Percentiles rank a stretch among this genome's conserved stretches.
phyloP scores from a whole-genome alignment of 2,797 vertebrate genomes.

The Chaenodraco wilsoni region DNA sequence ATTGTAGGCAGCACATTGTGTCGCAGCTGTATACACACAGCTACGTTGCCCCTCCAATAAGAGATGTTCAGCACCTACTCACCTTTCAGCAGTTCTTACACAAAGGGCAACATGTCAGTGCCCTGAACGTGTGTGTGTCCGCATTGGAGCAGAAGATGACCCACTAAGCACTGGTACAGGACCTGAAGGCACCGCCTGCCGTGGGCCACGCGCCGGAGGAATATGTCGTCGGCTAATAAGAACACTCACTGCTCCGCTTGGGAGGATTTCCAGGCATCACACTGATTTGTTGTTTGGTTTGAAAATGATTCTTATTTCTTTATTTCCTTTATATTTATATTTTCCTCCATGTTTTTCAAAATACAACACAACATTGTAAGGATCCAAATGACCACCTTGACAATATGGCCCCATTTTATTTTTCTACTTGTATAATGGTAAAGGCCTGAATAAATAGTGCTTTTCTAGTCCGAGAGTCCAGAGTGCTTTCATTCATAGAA shows the following conservation, averaged over 20 bases:
- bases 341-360: neutral
- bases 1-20: conserved; percentile 21
- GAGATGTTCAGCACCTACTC: conserved; percentile 25
- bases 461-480: too few relatives aligned
- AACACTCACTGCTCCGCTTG: neutral
- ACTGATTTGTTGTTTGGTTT: neutral
- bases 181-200: conserved; percentile 11
- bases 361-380: too few relatives aligned
- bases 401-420: neutral
- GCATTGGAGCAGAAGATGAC: neutral
- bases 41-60: neutral
- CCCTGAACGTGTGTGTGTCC: neutral
- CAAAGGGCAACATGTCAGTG: neutral
- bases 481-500: too few relatives aligned
- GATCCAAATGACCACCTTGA: neutral
- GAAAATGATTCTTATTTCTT: neutral
- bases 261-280: neutral
- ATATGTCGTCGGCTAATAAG: neutral
- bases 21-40: conserved; percentile 62
- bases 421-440: neutral
- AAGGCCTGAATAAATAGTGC: too few relatives aligned
- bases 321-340: neutral
- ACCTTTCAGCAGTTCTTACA: conserved; percentile 29
- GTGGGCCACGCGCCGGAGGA: conserved; percentile 19
- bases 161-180: conserved; percentile 8